Percentiles rank a stretch among this genome's conserved stretches.
These are phyloP conservation scores for Centropyge bicolor DNA, from an alignment of 2,797 vertebrate genomes.

Conservation along the genomic window DNA sequence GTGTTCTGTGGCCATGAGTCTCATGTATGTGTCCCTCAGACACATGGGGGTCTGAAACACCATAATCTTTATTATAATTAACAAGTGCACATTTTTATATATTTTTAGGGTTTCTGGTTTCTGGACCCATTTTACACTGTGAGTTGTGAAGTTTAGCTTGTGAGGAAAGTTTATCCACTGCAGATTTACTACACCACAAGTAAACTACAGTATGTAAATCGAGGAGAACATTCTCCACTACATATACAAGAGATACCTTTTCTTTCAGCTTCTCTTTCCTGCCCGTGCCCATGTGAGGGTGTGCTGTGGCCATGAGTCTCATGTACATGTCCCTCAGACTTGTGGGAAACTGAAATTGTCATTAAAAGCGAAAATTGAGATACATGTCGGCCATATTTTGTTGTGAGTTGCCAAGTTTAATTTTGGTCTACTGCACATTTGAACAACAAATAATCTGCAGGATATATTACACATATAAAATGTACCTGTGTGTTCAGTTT, in stretches of 20 bases:
- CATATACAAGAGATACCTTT: constrained; percentile 36
- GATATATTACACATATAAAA: background rate
- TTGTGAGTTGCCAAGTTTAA: background rate
- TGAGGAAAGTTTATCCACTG: background rate
- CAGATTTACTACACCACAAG: constrained; percentile 9
- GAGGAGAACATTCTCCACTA: background rate
- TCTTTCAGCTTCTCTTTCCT: background rate
- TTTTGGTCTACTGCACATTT: background rate
- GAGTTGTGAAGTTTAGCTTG: background rate
- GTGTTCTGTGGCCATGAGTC: constrained; percentile 15
- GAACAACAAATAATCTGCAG: background rate
- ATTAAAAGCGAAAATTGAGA: background rate
- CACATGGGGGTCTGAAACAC: constrained; percentile 40
- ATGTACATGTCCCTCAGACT: background rate
- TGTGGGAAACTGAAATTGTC: constrained; percentile 18
- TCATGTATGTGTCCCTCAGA: constrained; percentile 22
- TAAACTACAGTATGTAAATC: constrained; percentile 23
- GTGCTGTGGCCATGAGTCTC: constrained; percentile 13
- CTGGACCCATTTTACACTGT: background rate
- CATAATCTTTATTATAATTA: constrained; percentile 1
- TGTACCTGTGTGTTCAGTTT: background rate
- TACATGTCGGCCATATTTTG: background rate
- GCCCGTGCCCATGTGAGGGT: background rate
- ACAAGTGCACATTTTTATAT: background rate
- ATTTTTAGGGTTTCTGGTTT: background rate